phyloP scores from a whole-genome alignment of 2,113 vertebrate genomes.

The Charadrius vociferus region DNA sequence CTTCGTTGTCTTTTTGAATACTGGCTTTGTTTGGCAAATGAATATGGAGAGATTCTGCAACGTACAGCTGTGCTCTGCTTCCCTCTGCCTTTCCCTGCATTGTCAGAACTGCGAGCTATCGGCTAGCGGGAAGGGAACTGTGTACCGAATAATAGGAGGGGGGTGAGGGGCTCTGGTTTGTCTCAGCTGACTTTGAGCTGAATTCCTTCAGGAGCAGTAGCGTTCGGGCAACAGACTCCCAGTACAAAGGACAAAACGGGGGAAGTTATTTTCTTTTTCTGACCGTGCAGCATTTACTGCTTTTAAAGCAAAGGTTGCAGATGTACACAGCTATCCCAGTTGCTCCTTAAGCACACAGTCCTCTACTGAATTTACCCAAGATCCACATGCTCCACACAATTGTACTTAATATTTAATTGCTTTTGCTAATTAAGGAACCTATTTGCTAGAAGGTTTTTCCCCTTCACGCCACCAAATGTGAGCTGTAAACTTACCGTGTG shows the following conservation, averaged over 20 bases:
- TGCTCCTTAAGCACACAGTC: constrained; percentile 18
- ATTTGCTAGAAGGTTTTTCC: not conserved
- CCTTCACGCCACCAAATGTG: not conserved
- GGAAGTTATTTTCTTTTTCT: not conserved
- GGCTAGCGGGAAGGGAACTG: constrained; percentile 46
- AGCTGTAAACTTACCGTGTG: not conserved
- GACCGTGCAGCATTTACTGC: not conserved
- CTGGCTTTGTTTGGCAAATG: constrained; percentile 52
- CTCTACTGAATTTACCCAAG: not conserved
- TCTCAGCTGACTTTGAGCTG: not conserved
- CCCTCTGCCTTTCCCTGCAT: constrained; percentile 58
- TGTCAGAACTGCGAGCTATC: constrained; percentile 55
- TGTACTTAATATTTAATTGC: not conserved
- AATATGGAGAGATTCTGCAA: constrained; percentile 66
- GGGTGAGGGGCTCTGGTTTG: constrained; percentile 25
- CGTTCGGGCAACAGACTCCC: not conserved
- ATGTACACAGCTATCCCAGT: constrained; percentile 7
- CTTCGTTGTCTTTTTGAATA: constrained; percentile 58
- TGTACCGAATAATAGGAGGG: not conserved
- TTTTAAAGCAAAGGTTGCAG: constrained; percentile 19
- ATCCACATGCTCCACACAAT: not conserved
- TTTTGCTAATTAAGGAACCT: not conserved
- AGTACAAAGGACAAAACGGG: not conserved
- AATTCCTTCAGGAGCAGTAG: not conserved
- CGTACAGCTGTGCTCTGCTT: constrained; percentile 51